These are phyloP conservation scores for Scelioninae gen. 1 DNA, from an alignment of 2,888 invertebrate species.

Conservation along the genomic window DNA sequence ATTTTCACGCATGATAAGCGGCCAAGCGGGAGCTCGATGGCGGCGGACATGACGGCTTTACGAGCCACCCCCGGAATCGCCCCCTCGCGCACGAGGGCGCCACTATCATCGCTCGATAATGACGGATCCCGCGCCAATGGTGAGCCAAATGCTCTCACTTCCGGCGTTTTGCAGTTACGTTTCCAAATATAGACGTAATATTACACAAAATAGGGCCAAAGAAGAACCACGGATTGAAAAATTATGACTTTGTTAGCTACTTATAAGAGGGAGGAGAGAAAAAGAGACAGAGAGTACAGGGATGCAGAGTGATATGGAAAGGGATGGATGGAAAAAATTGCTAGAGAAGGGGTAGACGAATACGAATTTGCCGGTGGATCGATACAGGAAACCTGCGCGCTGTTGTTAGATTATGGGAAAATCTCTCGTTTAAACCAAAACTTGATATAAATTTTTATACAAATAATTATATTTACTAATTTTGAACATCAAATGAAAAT, in stretches of 20 bases:
- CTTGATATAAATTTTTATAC: too few relatives aligned
- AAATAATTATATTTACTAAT: too few relatives aligned
- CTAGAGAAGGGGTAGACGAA: constrained; percentile 72
- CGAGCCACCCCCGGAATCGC: constrained; percentile 68
- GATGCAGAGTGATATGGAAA: not conserved
- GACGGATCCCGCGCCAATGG: constrained; percentile 58
- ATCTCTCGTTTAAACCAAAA: constrained; percentile 1
- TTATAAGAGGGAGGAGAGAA: not conserved
- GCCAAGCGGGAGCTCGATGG: constrained; percentile 29
- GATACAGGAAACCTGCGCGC: constrained; percentile 43
- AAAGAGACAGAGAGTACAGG: not conserved
- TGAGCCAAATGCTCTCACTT: constrained; percentile 38
- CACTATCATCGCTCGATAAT: constrained; percentile 72
- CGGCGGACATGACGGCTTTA: constrained; percentile 64
- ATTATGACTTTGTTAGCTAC: not conserved
- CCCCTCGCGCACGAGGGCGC: constrained; percentile 69
- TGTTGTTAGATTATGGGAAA: constrained; percentile 14
- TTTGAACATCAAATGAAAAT: too few relatives aligned
- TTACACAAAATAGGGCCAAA: not conserved
- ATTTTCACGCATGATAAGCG: constrained; percentile 45
- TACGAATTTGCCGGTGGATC: constrained; percentile 68
- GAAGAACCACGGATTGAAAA: not conserved
- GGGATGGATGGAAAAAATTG: constrained; percentile 25
- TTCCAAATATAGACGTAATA: not conserved
- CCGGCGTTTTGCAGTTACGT: constrained; percentile 21